Conservation (phyloP, 2,888 invertebrate genomes). For the Elegia similella region DNA sequence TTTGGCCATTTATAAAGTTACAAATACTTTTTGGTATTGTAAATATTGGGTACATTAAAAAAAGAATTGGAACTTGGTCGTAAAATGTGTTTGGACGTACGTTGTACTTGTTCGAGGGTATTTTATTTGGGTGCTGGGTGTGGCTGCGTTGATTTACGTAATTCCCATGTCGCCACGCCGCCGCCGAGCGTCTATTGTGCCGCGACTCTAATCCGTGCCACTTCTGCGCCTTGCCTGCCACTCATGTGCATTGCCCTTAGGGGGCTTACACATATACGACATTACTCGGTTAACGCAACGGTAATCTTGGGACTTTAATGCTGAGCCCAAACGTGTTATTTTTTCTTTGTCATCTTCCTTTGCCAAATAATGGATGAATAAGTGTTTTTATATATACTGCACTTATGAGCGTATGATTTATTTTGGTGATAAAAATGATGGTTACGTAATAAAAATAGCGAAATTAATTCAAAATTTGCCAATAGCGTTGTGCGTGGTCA, state of each 20-base stretch:
- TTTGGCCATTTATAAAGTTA: constrained; percentile 14
- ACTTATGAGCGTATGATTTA: no score
- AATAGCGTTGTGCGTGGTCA: neutral
- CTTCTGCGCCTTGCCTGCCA: constrained; percentile 13
- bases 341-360: no score
- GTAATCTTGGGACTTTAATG: neutral
- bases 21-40: constrained; percentile 9
- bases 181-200: constrained; percentile 2
- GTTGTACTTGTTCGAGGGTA: constrained; percentile 1
- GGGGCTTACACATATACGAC: constrained; percentile 10
- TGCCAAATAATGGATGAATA: no score
- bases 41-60: constrained; percentile 1
- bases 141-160: constrained; percentile 6
- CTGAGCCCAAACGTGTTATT: neutral
- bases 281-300: constrained; percentile 1
- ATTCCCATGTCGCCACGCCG: constrained; percentile 16
- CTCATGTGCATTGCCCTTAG: constrained; percentile 12
- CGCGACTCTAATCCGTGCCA: constrained; percentile 8
- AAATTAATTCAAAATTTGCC: neutral
- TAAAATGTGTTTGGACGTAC: neutral
- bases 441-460: no score
- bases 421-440: no score
- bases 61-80: neutral
- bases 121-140: constrained; percentile 5
- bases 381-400: no score